Conservation (phyloP, 1,140 invertebrate genomes). For the Temnothorax nylanderi region DNA sequence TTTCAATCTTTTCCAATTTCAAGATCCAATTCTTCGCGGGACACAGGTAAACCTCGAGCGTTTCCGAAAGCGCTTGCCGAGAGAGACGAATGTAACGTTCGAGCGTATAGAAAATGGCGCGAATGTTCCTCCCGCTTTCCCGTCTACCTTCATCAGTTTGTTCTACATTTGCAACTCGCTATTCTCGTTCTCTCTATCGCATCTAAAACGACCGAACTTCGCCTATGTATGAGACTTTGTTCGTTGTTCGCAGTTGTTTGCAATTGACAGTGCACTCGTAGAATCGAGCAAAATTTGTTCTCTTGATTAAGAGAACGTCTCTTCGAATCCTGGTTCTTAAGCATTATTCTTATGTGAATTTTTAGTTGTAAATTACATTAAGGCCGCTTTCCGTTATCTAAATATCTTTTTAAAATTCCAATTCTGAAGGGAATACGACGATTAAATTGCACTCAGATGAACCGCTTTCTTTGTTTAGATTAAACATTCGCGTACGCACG, state of each 20-base stretch:
- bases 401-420: not conserved
- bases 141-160: slow-evolving; percentile 25
- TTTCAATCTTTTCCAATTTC: slow-evolving; percentile 82
- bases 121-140: slow-evolving; percentile 28
- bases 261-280: slow-evolving; percentile 27
- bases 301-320: not conserved
- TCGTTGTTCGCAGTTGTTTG: not conserved
- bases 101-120: slow-evolving; percentile 39
- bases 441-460: not conserved
- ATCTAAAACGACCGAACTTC: slow-evolving; percentile 36
- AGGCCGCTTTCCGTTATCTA: not conserved
- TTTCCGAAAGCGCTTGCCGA: slow-evolving; percentile 48
- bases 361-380: not conserved
- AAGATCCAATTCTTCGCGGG: slow-evolving; percentile 75
- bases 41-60: slow-evolving; percentile 36
- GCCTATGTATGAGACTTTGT: slow-evolving; percentile 5
- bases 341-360: not conserved
- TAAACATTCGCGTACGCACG: not conserved
- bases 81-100: slow-evolving; percentile 56
- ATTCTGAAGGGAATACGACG: not conserved
- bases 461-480: not conserved
- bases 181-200: slow-evolving; percentile 10
- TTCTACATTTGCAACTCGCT: slow-evolving; percentile 44
- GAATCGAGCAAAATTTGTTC: slow-evolving; percentile 8
- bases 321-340: not conserved